These are phyloP conservation scores for Pyrochroa serraticornis DNA, from an alignment of 2,888 invertebrate species.

Conservation along the genomic window DNA sequence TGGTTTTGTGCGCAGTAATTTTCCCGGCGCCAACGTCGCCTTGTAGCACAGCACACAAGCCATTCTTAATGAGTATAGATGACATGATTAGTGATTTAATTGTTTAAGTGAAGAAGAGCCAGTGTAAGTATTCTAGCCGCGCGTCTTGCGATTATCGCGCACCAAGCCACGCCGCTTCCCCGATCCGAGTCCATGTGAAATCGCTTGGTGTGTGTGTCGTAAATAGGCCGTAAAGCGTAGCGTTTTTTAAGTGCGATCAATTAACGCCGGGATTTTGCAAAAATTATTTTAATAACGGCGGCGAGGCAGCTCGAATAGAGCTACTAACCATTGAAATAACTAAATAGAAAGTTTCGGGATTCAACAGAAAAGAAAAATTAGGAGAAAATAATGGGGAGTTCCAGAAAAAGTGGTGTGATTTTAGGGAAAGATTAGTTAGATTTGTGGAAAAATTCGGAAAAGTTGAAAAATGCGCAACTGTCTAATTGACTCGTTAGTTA, in stretches of 20 bases:
- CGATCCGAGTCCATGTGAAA: background rate
- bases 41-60: slow-evolving; percentile 31
- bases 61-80: slow-evolving; percentile 44
- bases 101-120: slow-evolving; percentile 31
- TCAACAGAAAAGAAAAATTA: no score
- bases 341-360: no score
- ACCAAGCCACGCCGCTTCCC: background rate
- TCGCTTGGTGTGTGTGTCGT: background rate
- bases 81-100: slow-evolving; percentile 45
- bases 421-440: no score
- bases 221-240: background rate
- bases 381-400: no score
- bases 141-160: slow-evolving; percentile 17
- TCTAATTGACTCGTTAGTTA: no score
- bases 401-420: no score
- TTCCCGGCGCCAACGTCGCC: slow-evolving; percentile 35
- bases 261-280: no score
- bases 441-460: no score
- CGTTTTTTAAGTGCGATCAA: background rate
- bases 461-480: no score
- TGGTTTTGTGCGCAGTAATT: slow-evolving; percentile 26
- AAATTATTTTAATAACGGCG: background rate
- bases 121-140: slow-evolving; percentile 13
- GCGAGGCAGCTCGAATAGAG: no score
- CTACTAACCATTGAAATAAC: no score